These are phyloP conservation scores for Coccyzus lansbergi DNA, from an alignment of 2,797 vertebrate genomes.

Conservation along the genomic window DNA sequence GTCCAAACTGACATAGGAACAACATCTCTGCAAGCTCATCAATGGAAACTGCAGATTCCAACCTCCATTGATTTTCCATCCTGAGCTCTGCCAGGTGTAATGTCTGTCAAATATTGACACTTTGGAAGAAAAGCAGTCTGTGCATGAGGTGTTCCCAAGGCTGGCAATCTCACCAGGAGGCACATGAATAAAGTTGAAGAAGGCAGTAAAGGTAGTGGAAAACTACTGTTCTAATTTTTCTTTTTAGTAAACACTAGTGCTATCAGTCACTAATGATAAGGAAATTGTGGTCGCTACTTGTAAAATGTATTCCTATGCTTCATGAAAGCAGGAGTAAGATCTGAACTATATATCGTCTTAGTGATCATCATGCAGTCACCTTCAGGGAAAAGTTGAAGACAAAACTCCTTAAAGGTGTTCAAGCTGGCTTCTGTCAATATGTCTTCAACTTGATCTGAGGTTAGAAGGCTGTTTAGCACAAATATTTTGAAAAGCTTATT, in stretches of 20 bases:
- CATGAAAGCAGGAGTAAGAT: not conserved
- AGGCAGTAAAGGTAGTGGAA: not conserved
- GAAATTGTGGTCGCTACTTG: not conserved
- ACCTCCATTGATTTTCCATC: not conserved
- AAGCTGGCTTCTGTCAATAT: not conserved
- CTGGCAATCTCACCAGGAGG: not conserved
- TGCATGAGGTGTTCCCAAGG: not conserved
- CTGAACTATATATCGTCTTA: not conserved
- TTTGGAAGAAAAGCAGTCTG: not conserved
- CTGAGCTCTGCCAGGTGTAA: not conserved
- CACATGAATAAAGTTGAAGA: not conserved
- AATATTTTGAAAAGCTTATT: not conserved
- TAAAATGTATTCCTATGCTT: not conserved
- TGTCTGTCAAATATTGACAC: not conserved
- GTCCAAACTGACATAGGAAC: not conserved
- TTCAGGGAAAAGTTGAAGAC: not conserved
- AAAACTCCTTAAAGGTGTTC: not conserved
- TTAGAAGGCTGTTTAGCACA: not conserved
- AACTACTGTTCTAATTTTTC: not conserved
- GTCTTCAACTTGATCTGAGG: not conserved
- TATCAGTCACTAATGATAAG: not conserved
- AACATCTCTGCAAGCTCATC: not conserved
- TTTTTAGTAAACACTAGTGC: not conserved
- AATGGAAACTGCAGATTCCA: not conserved
- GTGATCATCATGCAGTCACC: not conserved